Percentiles rank a stretch among this genome's conserved stretches.
phyloP scores from a whole-genome alignment of 2,888 invertebrate genomes.

The Torymus texanus region DNA sequence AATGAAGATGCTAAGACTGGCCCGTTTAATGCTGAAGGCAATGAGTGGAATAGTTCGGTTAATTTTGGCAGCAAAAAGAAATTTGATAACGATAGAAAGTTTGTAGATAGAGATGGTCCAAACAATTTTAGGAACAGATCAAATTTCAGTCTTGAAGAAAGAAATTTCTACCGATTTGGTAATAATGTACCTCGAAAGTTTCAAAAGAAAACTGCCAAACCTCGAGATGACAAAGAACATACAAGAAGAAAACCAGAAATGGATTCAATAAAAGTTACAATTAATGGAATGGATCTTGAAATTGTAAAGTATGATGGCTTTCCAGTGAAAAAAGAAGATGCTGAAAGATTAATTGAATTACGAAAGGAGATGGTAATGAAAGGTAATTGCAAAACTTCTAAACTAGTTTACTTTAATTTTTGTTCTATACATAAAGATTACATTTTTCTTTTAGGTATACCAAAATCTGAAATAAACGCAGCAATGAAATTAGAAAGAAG shows the following conservation, averaged over 20 bases:
- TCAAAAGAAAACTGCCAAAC: constrained; percentile 74
- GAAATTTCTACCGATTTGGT: constrained; percentile 42
- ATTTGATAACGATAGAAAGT: constrained; percentile 18
- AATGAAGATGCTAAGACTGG: constrained; percentile 38
- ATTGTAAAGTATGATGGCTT: constrained; percentile 83
- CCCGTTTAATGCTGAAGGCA: constrained; percentile 60
- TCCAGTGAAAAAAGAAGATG: constrained; percentile 84
- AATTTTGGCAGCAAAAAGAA: constrained; percentile 30
- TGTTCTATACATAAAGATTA: constrained; percentile 23
- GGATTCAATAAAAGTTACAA: constrained; percentile 76
- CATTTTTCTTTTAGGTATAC: constrained; percentile 74
- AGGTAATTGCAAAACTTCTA: constrained; percentile 70
- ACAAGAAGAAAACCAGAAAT: constrained; percentile 73
- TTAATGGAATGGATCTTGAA: constrained; percentile 81
- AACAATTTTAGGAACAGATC: constrained; percentile 13
- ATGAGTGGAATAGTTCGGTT: constrained; percentile 60
- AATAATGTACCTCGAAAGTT: constrained; percentile 60
- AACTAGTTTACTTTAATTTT: neutral
- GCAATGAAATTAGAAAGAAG: constrained; percentile 84
- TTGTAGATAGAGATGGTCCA: neutral
- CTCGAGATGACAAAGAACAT: constrained; percentile 71
- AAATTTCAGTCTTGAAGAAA: constrained; percentile 10
- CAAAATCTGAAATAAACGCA: constrained; percentile 81
- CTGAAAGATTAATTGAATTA: constrained; percentile 80
- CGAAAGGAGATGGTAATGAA: constrained; percentile 81